Percentiles rank a stretch among this genome's conserved stretches.
Conservation (phyloP, 1,140 invertebrate genomes). For the Lysiphlebus fabarum region DNA sequence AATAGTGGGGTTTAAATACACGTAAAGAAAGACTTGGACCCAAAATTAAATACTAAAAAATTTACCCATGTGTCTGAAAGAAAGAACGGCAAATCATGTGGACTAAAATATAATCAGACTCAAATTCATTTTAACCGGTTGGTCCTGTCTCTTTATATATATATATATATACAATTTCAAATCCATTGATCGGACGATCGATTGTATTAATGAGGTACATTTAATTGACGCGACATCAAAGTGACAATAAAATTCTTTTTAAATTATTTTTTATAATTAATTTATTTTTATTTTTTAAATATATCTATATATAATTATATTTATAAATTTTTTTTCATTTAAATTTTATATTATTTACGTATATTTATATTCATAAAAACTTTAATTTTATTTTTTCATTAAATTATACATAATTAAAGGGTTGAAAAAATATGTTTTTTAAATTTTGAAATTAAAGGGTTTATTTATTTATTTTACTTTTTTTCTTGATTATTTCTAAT, state of each 20-base stretch:
- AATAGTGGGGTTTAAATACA: not conserved
- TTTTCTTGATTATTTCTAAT: too few relatives aligned
- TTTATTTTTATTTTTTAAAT: conserved; percentile 2
- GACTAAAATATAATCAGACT: not conserved
- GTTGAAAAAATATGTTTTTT: too few relatives aligned
- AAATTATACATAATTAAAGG: too few relatives aligned
- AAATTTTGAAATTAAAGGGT: too few relatives aligned
- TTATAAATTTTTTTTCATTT: not conserved
- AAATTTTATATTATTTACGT: not conserved
- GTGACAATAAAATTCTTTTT: conserved; percentile 25
- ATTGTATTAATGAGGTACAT: conserved; percentile 36
- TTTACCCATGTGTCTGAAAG: too few relatives aligned
- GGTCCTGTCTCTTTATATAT: not conserved
- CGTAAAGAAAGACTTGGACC: not conserved
- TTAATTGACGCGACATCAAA: conserved; percentile 31
- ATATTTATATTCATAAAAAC: too few relatives aligned
- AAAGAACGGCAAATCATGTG: too few relatives aligned
- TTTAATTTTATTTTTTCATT: too few relatives aligned
- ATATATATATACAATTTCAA: not conserved
- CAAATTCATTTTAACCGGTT: conserved; percentile 12
- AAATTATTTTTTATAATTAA: conserved; percentile 2
- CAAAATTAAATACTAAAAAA: too few relatives aligned
- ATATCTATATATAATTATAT: not conserved
- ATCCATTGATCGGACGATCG: conserved; percentile 22
- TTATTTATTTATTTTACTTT: too few relatives aligned